A percentile compares a stretch with the other conserved stretches of the same genome.
Evolutionary conservation across 2,797 vertebrate genomes (phyloP).

Genomic region (Silurus aristotelis): DNA sequence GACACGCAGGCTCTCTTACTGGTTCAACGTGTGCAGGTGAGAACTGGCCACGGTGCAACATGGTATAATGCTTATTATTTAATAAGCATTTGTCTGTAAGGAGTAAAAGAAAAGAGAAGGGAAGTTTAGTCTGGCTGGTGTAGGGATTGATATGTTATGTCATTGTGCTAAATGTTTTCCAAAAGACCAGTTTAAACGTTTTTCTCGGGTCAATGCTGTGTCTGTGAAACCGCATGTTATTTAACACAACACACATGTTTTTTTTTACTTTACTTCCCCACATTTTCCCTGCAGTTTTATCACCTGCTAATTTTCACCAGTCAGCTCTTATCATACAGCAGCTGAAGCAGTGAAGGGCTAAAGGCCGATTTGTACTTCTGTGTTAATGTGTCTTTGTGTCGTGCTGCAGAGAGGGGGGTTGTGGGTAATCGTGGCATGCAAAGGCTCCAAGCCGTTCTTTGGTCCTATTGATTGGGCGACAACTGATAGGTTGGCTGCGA

Average conservation of each 20-base stretch:
- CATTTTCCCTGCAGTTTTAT: not conserved
- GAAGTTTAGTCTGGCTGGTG: not conserved
- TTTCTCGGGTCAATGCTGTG: not conserved
- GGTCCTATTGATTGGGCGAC: not conserved
- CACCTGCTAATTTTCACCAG: not conserved
- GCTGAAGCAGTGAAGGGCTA: too few species aligned
- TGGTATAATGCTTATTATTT: not conserved
- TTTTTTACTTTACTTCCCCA: not conserved
- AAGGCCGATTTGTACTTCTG: not conserved
- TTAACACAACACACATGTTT: not conserved
- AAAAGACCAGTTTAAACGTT: not conserved
- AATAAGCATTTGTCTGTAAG: too few species aligned
- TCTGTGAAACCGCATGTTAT: not conserved
- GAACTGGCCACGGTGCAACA: slow-evolving; percentile 13
- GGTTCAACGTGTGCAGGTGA: slow-evolving; percentile 94
- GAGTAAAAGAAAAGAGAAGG: not conserved
- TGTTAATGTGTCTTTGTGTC: not conserved
- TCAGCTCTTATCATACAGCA: not conserved
- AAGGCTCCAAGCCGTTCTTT: not conserved
- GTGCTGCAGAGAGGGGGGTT: not conserved
- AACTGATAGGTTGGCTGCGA: not conserved
- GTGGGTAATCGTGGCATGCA: not conserved
- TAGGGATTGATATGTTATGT: not conserved
- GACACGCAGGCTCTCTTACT: slow-evolving; percentile 90
- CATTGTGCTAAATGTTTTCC: not conserved